Evolutionary conservation across 2,888 invertebrate species (phyloP), one percentile per base, ranked within the genome.

Genomic region (Xanthia togata): DNA sequence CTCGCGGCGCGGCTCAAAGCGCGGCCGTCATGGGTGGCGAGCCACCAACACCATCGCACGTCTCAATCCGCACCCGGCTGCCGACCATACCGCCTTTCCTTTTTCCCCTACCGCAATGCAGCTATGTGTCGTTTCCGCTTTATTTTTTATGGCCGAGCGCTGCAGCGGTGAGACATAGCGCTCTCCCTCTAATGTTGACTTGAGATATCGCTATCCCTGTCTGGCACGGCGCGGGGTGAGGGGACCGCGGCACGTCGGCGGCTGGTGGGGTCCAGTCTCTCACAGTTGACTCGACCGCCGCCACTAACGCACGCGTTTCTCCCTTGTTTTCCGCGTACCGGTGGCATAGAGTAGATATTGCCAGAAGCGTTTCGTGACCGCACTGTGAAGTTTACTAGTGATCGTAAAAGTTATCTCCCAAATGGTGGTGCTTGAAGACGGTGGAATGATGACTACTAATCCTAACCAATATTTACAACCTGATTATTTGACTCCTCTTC

Each of bases 381-480:
- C 89, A 88, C 93, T 91, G 96, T 96, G 93, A 94, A 96, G 94
- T 96, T 95, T 91, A 85, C 84, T 90, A 90, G 91, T 92, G 91
- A 92, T 90, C 85, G 88, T 90, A 87, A 89, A 94, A 96, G 95
- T 96, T 96, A 90, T 92, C 94, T 96, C 95, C 88, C 96, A 96
- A 96, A 98, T 98, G 98, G 98, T 98, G 97, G 98, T 98, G 95
- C 97, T 98, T 96, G 98, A 98, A 97, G 98, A 98, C 97, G 98
- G 98, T 97, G 98, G 98, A 97, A 98, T 99, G 97, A 97, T 98
- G 97, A 98, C 98, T 93, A 97, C 98, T 90, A 98, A 98, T 94
- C 98, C 98, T 91, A 99, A 99, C 97, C 99, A 99, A 97, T 99
- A 99, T 96, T 97, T 99, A 90, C 98, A 99, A 95, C 99, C 99